Base-by-base conservation (phyloP, 1,140 invertebrate species). In the Drosophila pruinosa region DNA sequence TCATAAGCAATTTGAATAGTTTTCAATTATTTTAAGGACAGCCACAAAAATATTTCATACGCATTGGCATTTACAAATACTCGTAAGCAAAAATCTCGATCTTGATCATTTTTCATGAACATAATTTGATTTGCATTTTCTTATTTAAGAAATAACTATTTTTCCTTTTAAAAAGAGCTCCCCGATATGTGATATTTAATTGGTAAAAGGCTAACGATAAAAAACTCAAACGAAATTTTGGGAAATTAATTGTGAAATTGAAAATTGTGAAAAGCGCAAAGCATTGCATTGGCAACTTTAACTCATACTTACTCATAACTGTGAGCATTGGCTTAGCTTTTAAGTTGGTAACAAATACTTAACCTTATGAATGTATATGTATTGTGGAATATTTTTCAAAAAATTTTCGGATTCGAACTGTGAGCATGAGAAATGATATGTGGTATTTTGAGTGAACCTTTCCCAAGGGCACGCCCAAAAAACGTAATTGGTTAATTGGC, bases 131-230 rank as follows among this genome's bases (percentile, higher is more conserved):
- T 86, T 86, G 81, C 52, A 63, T 57, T 81, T 88, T 67, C 34
- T 71, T 69, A 48, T 56, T 64, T 64, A 36, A 43, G 34, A 52
- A 34, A 65, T 62, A 67, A 69, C 50, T 88, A 71, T 41, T 64
- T 71, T 89, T 81, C 74, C 70, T 76, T 75, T 41, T 56, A 54
- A 90, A 89, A 89, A 90, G 88, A 90, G 88, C 88, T 90, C 88
- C 81, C 88, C 88, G 82, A 90, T 81, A 90, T 90, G 88, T 90
- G 88, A 90, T 90, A 90, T 89, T 88, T 81, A 90, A 89, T 89
- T 89, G 73, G 71, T 78, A 78, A 82, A 78, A 68, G 39, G 54
- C 58, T 38, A 78, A 75, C 57, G 50, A 61, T 52, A 28, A 59
- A 50, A 68, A 52, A 52, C 15, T 48, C 12, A 56, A 36, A 48